phyloP scores from a whole-genome alignment of 1,140 invertebrate species.

The Galleria mellonella region DNA sequence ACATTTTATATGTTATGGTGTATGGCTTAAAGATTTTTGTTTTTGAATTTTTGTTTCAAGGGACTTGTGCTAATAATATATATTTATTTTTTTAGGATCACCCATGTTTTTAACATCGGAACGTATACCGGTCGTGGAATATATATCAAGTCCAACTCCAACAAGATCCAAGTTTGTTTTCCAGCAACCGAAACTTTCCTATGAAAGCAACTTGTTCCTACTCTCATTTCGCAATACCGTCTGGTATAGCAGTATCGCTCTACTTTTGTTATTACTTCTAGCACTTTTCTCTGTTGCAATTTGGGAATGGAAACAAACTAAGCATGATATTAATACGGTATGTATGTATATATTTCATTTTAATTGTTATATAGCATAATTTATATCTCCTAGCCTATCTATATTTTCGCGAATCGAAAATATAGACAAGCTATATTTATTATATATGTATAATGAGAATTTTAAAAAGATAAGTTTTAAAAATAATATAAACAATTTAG shows the following conservation, averaged over 20 bases:
- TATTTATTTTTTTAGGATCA: constrained; percentile 74
- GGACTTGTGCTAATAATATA: no score
- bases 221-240: constrained; percentile 77
- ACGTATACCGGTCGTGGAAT: constrained; percentile 76
- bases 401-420: no score
- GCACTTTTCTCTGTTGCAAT: constrained; percentile 54
- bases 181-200: constrained; percentile 79
- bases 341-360: not conserved
- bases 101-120: constrained; percentile 77
- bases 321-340: constrained; percentile 10
- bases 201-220: constrained; percentile 78
- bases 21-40: no score
- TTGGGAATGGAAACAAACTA: constrained; percentile 57
- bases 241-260: constrained; percentile 73
- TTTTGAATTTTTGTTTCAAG: no score
- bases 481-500: no score
- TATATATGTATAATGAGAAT: no score
- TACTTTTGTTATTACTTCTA: constrained; percentile 65
- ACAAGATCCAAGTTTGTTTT: constrained; percentile 79
- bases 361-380: no score
- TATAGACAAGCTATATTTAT: no score
- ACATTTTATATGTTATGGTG: no score
- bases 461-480: no score
- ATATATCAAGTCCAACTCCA: constrained; percentile 76
- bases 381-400: no score